Evolutionary conservation across 2,888 invertebrate genomes (phyloP), one percentile per base, ranked within the genome.

Genomic region (Drosophila subsilvestris): DNA sequence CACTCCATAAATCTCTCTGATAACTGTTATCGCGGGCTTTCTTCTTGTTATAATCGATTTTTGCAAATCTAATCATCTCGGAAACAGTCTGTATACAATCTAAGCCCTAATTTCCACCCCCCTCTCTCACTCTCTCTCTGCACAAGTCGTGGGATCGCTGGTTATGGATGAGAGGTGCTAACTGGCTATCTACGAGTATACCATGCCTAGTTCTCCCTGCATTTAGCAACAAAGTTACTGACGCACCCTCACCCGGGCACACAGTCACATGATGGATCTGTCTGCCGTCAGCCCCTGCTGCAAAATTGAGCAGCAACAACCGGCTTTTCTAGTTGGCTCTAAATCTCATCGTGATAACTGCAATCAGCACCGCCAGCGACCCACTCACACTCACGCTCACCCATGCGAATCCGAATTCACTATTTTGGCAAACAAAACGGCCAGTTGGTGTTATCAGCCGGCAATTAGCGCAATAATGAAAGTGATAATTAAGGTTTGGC

Each of bases 401-500:
- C 20, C 14, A 48, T 22, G 55, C 69, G 14, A 50, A 66, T 27
- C 18, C 18, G 0, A 49, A 49, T 43, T 63, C 44, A 55, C 66
- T 51, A 43, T 48, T 29, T 47, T 67, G 67, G 27, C 17, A 42
- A 43, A 25, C 42, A 47, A 66, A 55, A 54, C 55, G 47, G 45
- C 66, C 47, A 65, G 55, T 74, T 61, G 45, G 53, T 50, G 62
- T 69, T 71, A 54, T 71, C 63, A 63, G 49, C 63, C 63, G 63
- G 57, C 63, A 86, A 88, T 84, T 85, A 85, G 78, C 79, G 67
- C 67, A 74, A 80, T 71, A 79, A 82, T 79, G 78, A 78, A 78
- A 74, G 79, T 82, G 88, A 76, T 88, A 89, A 89, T 88, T 88
- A 75, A 80, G 75, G 76, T 80, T 87, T 76, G 79, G 58, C 61